Conservation (phyloP, 2,797 vertebrate species). For the Sebastes umbrosus region DNA sequence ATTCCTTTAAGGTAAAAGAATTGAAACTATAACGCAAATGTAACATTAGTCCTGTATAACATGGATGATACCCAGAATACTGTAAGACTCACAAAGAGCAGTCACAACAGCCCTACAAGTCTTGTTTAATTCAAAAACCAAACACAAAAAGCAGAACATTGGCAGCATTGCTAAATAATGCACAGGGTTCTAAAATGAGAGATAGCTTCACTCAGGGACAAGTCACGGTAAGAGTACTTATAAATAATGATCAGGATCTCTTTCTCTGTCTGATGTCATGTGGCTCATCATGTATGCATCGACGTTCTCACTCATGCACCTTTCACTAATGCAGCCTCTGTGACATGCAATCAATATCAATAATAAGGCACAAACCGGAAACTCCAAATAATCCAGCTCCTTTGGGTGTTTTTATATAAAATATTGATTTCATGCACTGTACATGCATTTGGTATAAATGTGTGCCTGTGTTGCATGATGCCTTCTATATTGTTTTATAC, state of each 20-base stretch:
- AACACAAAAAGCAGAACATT: conserved; percentile 48
- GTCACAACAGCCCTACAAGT: conserved; percentile 10
- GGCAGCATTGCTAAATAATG: conserved; percentile 64
- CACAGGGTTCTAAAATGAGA: conserved; percentile 60
- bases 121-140: conserved; percentile 45
- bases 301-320: background rate
- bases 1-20: background rate
- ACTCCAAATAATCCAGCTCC: conserved; percentile 19
- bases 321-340: conserved; percentile 8
- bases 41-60: background rate
- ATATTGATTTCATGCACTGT: too few relatives aligned
- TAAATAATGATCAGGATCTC: conserved; percentile 59
- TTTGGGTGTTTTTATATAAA: conserved; percentile 5
- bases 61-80: background rate
- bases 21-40: background rate
- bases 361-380: conserved; percentile 31
- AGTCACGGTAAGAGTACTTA: conserved; percentile 45
- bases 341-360: conserved; percentile 34
- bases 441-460: too few relatives aligned
- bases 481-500: too few relatives aligned
- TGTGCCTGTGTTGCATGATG: too few relatives aligned
- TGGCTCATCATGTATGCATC: conserved; percentile 16
- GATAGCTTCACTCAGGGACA: conserved; percentile 40
- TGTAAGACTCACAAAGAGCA: conserved; percentile 19
- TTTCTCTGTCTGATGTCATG: conserved; percentile 30